Conservation (phyloP, 2,888 invertebrate species). For the Yponomeuta plumbellus region DNA sequence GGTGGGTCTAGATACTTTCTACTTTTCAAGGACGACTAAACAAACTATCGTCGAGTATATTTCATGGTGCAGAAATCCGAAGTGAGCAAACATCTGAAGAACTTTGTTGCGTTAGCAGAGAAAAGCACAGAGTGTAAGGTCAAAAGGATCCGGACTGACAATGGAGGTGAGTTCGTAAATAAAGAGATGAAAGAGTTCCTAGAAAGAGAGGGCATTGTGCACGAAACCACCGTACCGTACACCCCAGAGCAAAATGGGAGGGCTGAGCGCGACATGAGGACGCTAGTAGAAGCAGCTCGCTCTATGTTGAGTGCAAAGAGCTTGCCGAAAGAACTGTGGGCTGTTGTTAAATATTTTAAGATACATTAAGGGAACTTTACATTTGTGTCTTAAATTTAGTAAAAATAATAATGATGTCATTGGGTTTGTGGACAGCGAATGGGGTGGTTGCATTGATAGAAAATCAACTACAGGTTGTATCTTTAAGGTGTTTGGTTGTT, state of each 20-base stretch:
- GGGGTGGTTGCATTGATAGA: conserved; percentile 26
- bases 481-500: conserved; percentile 27
- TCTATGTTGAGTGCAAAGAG: conserved; percentile 32
- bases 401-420: conserved; percentile 25
- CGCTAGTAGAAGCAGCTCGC: conserved; percentile 33
- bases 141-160: conserved; percentile 28
- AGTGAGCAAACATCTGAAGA: conserved; percentile 27
- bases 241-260: conserved; percentile 36
- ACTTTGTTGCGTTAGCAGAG: conserved; percentile 26
- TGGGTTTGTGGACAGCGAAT: conserved; percentile 36
- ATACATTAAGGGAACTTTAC: conserved; percentile 32
- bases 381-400: conserved; percentile 27
- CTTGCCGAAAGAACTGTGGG: conserved; percentile 20
- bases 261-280: conserved; percentile 35
- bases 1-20: conserved; percentile 26
- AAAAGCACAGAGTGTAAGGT: conserved; percentile 27
- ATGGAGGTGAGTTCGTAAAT: conserved; percentile 28
- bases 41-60: conserved; percentile 30
- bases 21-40: conserved; percentile 30
- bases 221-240: conserved; percentile 33
- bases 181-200: conserved; percentile 26
- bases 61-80: conserved; percentile 28
- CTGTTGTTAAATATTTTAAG: conserved; percentile 22
- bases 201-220: conserved; percentile 27
- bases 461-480: conserved; percentile 25